These are phyloP conservation scores for Prinia subflava DNA, from an alignment of 2,113 vertebrate species.

Conservation along the genomic window DNA sequence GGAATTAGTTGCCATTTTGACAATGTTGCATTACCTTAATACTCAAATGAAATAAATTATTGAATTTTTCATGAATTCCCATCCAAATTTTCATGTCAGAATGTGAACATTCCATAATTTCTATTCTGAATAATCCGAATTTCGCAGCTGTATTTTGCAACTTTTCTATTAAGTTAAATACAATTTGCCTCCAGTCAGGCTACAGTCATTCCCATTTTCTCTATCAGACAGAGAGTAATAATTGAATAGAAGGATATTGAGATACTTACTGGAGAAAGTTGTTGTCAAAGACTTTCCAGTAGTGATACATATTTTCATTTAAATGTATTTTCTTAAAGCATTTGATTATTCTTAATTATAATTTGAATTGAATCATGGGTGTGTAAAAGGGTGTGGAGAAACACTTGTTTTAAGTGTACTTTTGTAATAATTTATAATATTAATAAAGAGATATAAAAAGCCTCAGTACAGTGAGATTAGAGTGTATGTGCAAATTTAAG, in stretches of 20 bases:
- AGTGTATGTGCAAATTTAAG: background rate
- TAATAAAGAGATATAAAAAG: background rate
- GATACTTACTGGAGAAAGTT: background rate
- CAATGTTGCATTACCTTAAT: background rate
- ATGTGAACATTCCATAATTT: background rate
- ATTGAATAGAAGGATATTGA: background rate
- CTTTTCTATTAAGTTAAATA: background rate
- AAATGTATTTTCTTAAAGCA: background rate
- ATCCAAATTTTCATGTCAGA: background rate
- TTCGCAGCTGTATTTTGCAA: background rate
- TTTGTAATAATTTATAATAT: background rate
- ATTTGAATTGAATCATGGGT: background rate
- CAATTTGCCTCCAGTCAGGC: background rate
- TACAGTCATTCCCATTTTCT: background rate
- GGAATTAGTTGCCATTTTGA: background rate
- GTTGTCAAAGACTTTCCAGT: background rate
- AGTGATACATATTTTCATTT: background rate
- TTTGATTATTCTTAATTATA: background rate
- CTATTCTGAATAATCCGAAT: background rate
- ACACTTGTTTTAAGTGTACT: background rate
- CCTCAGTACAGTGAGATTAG: background rate
- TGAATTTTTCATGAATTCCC: background rate
- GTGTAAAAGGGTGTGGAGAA: background rate
- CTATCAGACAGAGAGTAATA: background rate
- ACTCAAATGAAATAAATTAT: background rate